Conservation (phyloP, 2,797 vertebrate genomes). For the Microchirus variegatus region DNA sequence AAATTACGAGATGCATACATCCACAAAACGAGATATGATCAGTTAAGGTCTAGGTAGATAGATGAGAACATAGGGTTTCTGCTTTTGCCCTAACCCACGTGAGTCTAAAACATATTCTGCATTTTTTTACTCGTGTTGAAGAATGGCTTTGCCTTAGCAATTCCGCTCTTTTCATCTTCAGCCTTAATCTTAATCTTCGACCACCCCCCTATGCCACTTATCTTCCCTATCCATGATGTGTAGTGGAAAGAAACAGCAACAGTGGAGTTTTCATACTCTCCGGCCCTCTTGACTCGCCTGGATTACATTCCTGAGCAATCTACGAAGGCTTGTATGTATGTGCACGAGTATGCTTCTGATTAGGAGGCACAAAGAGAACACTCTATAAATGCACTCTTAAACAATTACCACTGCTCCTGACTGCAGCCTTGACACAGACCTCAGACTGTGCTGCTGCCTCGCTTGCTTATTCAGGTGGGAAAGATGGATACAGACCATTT, state of each 20-base stretch:
- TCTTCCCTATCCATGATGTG: constrained; percentile 53
- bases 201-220: constrained; percentile 12
- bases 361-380: constrained; percentile 77
- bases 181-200: constrained; percentile 62
- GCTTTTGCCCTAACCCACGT: background rate
- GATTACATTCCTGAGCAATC: constrained; percentile 74
- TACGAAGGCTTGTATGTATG: constrained; percentile 74
- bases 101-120: constrained; percentile 12
- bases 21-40: constrained; percentile 64
- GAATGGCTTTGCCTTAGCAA: constrained; percentile 38
- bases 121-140: constrained; percentile 39
- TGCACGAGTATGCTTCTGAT: constrained; percentile 80
- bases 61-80: constrained; percentile 30
- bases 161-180: constrained; percentile 56
- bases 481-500: constrained; percentile 52
- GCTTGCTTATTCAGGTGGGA: constrained; percentile 52
- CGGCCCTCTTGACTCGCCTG: constrained; percentile 36
- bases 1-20: constrained; percentile 68
- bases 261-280: constrained; percentile 33
- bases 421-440: constrained; percentile 59
- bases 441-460: constrained; percentile 59
- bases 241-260: constrained; percentile 66
- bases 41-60: constrained; percentile 30
- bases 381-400: constrained; percentile 82
- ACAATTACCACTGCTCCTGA: constrained; percentile 77